phyloP scores from a whole-genome alignment of 1,140 invertebrate genomes.

The Apis dorsata region DNA sequence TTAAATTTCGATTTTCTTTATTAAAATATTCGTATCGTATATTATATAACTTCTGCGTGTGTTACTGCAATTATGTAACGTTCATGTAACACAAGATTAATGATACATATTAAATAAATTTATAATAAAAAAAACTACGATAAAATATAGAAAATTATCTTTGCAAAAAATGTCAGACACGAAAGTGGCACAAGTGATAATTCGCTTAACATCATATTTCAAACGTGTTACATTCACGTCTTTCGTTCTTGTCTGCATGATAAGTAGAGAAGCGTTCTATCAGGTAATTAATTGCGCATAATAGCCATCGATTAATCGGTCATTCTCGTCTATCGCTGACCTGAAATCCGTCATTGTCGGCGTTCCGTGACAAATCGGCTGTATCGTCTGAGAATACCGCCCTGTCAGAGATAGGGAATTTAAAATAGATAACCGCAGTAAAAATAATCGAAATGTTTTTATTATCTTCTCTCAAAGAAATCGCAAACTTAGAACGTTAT shows the following conservation, averaged over 20 bases:
- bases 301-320: conserved; percentile 33
- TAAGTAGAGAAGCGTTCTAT: background rate
- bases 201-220: background rate
- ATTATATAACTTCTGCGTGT: no score
- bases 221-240: background rate
- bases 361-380: background rate
- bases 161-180: background rate
- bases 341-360: conserved; percentile 19
- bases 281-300: conserved; percentile 30
- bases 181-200: background rate
- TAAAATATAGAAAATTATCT: no score
- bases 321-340: conserved; percentile 1
- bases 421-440: background rate
- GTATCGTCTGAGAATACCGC: background rate
- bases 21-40: no score
- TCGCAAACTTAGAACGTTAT: no score
- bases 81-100: no score
- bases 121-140: no score
- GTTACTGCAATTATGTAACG: no score
- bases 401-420: no score
- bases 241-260: background rate
- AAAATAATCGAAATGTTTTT: background rate
- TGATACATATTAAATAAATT: no score
- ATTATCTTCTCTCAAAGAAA: background rate
- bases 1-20: no score